Percentiles rank a stretch among this genome's conserved stretches.
These are phyloP conservation scores for Stenolophus ochropezus DNA, from an alignment of 2,888 invertebrate species.

Conservation along the genomic window DNA sequence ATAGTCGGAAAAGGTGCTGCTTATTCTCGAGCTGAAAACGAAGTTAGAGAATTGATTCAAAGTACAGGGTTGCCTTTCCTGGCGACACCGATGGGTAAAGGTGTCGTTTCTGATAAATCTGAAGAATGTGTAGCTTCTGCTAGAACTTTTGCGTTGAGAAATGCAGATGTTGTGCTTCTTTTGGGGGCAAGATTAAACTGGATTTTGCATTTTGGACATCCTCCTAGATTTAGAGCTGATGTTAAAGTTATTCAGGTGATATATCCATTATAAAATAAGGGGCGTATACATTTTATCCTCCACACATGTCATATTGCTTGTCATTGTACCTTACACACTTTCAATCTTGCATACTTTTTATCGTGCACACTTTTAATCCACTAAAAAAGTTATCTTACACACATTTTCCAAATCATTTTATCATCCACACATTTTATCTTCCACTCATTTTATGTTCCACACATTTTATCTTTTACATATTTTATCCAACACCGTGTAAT, in stretches of 20 bases:
- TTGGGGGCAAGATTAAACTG: slow-evolving; percentile 96
- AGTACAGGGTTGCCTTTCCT: slow-evolving; percentile 89
- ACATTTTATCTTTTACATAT: no score
- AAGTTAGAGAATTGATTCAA: slow-evolving; percentile 81
- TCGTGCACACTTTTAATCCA: no score
- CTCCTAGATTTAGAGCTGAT: slow-evolving; percentile 87
- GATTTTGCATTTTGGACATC: slow-evolving; percentile 97
- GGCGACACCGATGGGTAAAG: slow-evolving; percentile 96
- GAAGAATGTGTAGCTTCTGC: slow-evolving; percentile 88
- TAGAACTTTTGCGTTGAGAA: slow-evolving; percentile 87
- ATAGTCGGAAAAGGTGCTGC: slow-evolving; percentile 85
- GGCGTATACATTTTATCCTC: neutral
- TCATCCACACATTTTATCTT: no score
- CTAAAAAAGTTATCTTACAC: no score
- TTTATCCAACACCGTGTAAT: no score
- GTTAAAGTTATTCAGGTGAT: slow-evolving; percentile 93
- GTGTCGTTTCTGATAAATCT: slow-evolving; percentile 84
- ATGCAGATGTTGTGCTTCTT: slow-evolving; percentile 91
- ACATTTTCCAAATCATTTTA: no score
- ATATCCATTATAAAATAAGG: slow-evolving; percentile 10
- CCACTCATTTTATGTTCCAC: no score
- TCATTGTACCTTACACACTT: no score
- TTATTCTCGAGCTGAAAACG: slow-evolving; percentile 85
- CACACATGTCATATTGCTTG: no score
- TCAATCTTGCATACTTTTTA: no score